phyloP scores from a whole-genome alignment of 1,140 invertebrate genomes.

The Pemphigus obesinymphae region DNA sequence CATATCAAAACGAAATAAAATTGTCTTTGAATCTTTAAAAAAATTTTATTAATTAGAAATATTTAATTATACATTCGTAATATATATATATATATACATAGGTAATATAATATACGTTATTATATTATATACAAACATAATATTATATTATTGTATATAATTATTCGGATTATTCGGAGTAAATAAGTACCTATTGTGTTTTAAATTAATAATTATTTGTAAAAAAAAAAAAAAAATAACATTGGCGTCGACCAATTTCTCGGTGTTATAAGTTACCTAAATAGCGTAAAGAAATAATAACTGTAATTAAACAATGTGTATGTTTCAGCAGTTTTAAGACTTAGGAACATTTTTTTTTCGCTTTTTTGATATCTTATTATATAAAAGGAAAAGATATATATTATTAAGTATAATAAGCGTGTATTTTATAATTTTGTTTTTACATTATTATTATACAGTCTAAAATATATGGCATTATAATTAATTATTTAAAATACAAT shows the following conservation, averaged over 20 bases:
- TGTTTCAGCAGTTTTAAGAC: slow-evolving; percentile 18
- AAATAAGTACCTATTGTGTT: no score
- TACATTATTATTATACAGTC: background rate
- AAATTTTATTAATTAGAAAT: background rate
- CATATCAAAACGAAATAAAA: slow-evolving; percentile 23
- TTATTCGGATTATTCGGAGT: background rate
- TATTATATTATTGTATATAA: background rate
- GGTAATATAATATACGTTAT: no score
- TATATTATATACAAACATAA: slow-evolving; percentile 1
- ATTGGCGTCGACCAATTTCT: slow-evolving; percentile 15
- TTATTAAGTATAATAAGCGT: background rate
- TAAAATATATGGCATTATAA: background rate
- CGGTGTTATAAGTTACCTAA: slow-evolving; percentile 39
- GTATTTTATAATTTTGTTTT: slow-evolving; percentile 20
- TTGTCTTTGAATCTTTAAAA: slow-evolving; percentile 22
- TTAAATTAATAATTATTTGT: slow-evolving; percentile 13
- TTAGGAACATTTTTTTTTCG: slow-evolving; percentile 21
- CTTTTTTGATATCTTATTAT: slow-evolving; percentile 32
- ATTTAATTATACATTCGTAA: background rate
- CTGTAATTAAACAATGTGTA: slow-evolving; percentile 20
- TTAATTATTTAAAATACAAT: background rate
- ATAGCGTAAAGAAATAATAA: slow-evolving; percentile 24
- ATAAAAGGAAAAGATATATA: slow-evolving; percentile 1
- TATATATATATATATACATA: background rate
- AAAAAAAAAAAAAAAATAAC: no score